These are phyloP conservation scores for Folsomia manolachei DNA, from an alignment of 2,888 invertebrate genomes.

Conservation along the genomic window DNA sequence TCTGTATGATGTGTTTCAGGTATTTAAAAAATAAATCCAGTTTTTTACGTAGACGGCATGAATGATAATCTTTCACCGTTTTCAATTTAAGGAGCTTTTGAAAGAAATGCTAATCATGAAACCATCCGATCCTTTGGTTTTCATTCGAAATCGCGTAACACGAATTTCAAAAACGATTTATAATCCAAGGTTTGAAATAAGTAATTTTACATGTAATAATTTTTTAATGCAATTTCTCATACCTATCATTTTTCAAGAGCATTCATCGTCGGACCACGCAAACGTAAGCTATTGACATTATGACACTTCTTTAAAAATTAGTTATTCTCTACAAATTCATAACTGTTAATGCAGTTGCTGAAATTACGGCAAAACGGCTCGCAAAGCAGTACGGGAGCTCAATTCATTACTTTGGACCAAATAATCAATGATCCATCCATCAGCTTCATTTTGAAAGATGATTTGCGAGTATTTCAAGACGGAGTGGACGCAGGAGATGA, in stretches of 20 bases:
- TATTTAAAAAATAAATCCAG: conserved; percentile 5
- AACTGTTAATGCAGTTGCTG: conserved; percentile 16
- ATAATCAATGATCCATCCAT: conserved; percentile 29
- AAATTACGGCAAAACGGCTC: conserved; percentile 34
- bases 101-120: conserved; percentile 42
- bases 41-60: too few relatives aligned
- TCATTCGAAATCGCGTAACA: conserved; percentile 41
- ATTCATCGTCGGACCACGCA: conserved; percentile 42
- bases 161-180: conserved; percentile 37
- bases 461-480: conserved; percentile 19
- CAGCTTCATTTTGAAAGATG: conserved; percentile 8
- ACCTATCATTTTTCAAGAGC: too few relatives aligned
- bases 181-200: too few relatives aligned
- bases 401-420: conserved; percentile 37
- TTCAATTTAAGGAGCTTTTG: conserved; percentile 32
- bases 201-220: too few relatives aligned
- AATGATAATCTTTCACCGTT: too few relatives aligned
- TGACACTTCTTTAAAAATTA: background rate
- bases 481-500: conserved; percentile 27
- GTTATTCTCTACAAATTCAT: too few relatives aligned
- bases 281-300: too few relatives aligned
- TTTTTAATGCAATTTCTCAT: too few relatives aligned
- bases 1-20: conserved; percentile 45
- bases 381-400: conserved; percentile 31
- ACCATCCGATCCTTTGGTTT: conserved; percentile 43